Base-by-base conservation (phyloP, 1,140 invertebrate species). In the Drosophila auraria region DNA sequence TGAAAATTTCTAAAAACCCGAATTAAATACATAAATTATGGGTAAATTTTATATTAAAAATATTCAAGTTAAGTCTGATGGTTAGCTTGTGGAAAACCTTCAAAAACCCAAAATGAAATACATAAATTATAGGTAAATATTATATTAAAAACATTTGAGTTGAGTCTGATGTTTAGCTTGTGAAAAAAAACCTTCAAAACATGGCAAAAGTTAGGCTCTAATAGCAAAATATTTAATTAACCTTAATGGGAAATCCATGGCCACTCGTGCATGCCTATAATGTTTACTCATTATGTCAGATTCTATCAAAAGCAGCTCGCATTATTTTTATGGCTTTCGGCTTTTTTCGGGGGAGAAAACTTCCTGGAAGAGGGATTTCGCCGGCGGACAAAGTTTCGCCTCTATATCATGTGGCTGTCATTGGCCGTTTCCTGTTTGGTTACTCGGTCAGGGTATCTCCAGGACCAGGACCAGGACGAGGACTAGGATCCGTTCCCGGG, bases 391-490 rank as follows among this genome's bases (percentile, higher is more conserved):
- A 68, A 57, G 59, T 45, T 73, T 73, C 40, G 44, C 8, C 68
- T 42, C 54, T 73, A 60, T 73, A 73, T 73, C 69, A 74, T 38
- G 45, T 38, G 68, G 56, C 69, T 74, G 71, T 74, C 70, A 72
- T 20, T 44, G 30, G 45, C 25, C 51, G 44, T 23, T 71, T 40
- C 36, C 38, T 40, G 51, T 36, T 38, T 23, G 36, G 33, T 25
- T 14, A 14, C 20, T 36, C 62, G 66, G 38, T 49, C 54, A 23
- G n/a, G 15, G 40, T 58, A 57, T 57, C 54, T 57, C 54, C n/a
- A 30, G 56, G 42, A 23, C 8, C 33, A 36, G 33, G 33, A 36
- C 33, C 9, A 11, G 33, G 30, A 9, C 30, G 5, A 6, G 30
- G 30, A 8, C 27, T 30, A 30, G 27, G 33, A 8, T 36, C 33